Percentiles rank a stretch among this genome's conserved stretches.
phyloP scores from a whole-genome alignment of 2,888 invertebrate species.

The Drosophila buzzatii region DNA sequence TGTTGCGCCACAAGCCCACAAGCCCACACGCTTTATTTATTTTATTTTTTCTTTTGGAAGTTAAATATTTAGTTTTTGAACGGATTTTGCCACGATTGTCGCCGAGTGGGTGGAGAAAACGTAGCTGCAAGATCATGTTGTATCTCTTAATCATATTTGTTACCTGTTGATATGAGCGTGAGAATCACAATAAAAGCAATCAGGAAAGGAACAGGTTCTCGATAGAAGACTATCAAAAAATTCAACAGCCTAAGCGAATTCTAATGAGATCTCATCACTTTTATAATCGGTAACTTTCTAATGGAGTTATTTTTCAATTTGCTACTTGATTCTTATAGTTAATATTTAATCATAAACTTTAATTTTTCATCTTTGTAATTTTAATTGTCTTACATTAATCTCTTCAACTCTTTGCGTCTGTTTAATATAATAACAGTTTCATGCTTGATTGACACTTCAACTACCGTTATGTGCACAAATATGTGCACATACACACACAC shows the following conservation, averaged over 20 bases:
- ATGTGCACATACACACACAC: background rate
- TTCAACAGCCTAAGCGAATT: background rate
- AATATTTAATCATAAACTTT: too few relatives aligned
- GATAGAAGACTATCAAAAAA: background rate
- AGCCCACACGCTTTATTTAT: slow-evolving; percentile 49
- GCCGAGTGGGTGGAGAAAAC: slow-evolving; percentile 40
- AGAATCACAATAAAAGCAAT: slow-evolving; percentile 27
- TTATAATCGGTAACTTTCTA: background rate
- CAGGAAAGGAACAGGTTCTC: slow-evolving; percentile 1
- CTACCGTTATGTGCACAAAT: background rate
- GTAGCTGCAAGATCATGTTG: slow-evolving; percentile 34
- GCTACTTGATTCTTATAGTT: too few relatives aligned
- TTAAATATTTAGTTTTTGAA: slow-evolving; percentile 52
- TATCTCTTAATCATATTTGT: slow-evolving; percentile 20
- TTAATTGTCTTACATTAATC: too few relatives aligned
- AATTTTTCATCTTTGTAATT: too few relatives aligned
- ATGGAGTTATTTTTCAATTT: background rate
- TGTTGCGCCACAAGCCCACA: slow-evolving; percentile 66
- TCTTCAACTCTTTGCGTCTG: too few relatives aligned
- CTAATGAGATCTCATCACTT: background rate
- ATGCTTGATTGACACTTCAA: background rate
- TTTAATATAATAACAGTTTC: too few relatives aligned
- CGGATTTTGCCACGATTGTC: slow-evolving; percentile 11
- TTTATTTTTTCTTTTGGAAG: slow-evolving; percentile 37
- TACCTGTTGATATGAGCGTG: slow-evolving; percentile 73